Evolutionary conservation across 2,113 vertebrate species (phyloP), one percentile per base, ranked within the genome.

Genomic region (Acrocephalus kingi): DNA sequence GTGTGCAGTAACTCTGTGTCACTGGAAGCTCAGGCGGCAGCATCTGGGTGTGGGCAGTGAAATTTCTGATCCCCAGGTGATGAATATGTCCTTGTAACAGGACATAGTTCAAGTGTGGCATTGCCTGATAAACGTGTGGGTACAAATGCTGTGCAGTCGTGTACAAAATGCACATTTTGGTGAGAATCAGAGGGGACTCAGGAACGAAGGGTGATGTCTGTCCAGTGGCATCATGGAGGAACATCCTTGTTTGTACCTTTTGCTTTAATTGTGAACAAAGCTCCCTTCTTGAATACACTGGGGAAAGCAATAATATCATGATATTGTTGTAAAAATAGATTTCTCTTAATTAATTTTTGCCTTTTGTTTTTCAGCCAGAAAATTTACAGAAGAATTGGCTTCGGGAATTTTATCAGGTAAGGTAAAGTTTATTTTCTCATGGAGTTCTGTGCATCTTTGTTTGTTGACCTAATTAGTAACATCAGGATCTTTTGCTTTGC

Each of bases 381-480:
- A 96, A 97, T 18, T 92, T 97, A 43, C 96, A 97, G 92, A 97
- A 97, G 94, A 97, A 97, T 77, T 97, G 96, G 96, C 96, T 97
- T 92, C 96, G 95, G 55, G 96, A 97, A 71, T 97, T 97, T 84
- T 97, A 97, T 81, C 96, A 97, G 96, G 96, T 97, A 89, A 95
- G 68, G 12, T 39, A 33, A 81, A 88, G 18, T 22, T 88, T 49
- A 28, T 16, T 84, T 91, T 82, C n/a, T 87, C 8, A 7, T 49
- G 28, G 39, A 58, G 8, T 51, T 51, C 30, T 67, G 2, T 19
- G 27, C 27, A 19, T 11, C 2, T 24, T 84, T 78, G 11, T 27
- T 63, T 75, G 22, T 63, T 87, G 35, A 11, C 43, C 15, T 74
- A 45, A 23, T 56, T 71, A 54, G 35, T 58, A 51, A 35, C 17